Evolutionary conservation across 92 coral and sea anemone species (phyloP).

Genomic region (Siderastrea siderea): DNA sequence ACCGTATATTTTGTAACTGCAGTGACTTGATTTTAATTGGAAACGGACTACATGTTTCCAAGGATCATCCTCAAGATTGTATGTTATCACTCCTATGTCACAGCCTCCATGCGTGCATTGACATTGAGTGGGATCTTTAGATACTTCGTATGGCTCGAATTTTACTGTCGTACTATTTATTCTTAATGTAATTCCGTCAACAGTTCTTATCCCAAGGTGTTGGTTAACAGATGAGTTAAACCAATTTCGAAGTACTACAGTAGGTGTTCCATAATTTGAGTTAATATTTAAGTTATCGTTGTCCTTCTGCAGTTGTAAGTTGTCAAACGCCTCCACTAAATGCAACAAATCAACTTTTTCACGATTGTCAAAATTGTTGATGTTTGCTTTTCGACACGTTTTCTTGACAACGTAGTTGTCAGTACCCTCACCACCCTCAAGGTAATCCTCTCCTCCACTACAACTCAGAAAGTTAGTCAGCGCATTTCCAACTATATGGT

Average conservation of each 20-base stretch:
- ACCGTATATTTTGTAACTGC: slow-evolving; percentile 68
- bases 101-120: slow-evolving; percentile 32
- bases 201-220: slow-evolving; percentile 59
- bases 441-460: slow-evolving; percentile 52
- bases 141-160: slow-evolving; percentile 56
- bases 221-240: slow-evolving; percentile 22
- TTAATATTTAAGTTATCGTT: slow-evolving; percentile 24
- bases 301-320: slow-evolving; percentile 16
- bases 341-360: slow-evolving; percentile 41
- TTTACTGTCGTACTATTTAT: slow-evolving; percentile 1
- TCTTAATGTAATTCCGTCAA: slow-evolving; percentile 53
- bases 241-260: slow-evolving; percentile 34
- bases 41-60: slow-evolving; percentile 67
- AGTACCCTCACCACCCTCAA: slow-evolving; percentile 49
- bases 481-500: slow-evolving; percentile 34
- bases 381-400: slow-evolving; percentile 25
- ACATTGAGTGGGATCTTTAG: slow-evolving; percentile 69
- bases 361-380: slow-evolving; percentile 36
- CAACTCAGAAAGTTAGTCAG: slow-evolving; percentile 69
- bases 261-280: neutral
- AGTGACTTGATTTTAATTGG: slow-evolving; percentile 57
- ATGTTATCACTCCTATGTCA: neutral
- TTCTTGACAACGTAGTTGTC: slow-evolving; percentile 67
- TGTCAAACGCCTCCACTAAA: slow-evolving; percentile 42
- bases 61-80: slow-evolving; percentile 29